phyloP scores from a whole-genome alignment of 2,888 invertebrate genomes.

The Odontocerum albicorne region DNA sequence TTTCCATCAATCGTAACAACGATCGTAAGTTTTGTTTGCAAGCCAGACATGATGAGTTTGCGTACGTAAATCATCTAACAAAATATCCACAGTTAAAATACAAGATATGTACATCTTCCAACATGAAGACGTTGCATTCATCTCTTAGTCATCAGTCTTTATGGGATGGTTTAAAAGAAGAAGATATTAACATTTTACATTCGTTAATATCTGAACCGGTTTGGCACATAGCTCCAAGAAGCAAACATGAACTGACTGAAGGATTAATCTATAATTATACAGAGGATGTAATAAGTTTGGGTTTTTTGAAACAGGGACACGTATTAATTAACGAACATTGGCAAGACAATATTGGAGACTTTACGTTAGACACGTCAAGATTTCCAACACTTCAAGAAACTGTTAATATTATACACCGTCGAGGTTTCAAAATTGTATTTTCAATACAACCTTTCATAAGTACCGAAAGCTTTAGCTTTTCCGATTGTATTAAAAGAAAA shows the following conservation, averaged over 20 bases:
- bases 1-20: slow-evolving; percentile 69
- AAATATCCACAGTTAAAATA: slow-evolving; percentile 76
- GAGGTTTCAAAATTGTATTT: slow-evolving; percentile 85
- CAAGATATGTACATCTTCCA: slow-evolving; percentile 79
- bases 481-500: slow-evolving; percentile 73
- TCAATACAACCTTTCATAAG: slow-evolving; percentile 91
- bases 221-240: slow-evolving; percentile 79
- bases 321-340: slow-evolving; percentile 79
- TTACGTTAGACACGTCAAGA: slow-evolving; percentile 74
- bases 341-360: slow-evolving; percentile 85
- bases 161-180: slow-evolving; percentile 82
- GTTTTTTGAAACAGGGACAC: slow-evolving; percentile 77
- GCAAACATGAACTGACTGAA: slow-evolving; percentile 66
- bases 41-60: slow-evolving; percentile 78
- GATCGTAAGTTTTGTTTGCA: slow-evolving; percentile 74
- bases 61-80: slow-evolving; percentile 71
- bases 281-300: slow-evolving; percentile 77
- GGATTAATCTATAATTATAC: slow-evolving; percentile 79
- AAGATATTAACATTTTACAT: slow-evolving; percentile 72
- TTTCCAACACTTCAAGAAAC: slow-evolving; percentile 79
- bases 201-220: slow-evolving; percentile 81
- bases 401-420: slow-evolving; percentile 76
- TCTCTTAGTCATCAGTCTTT: slow-evolving; percentile 77
- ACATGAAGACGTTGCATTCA: slow-evolving; percentile 77
- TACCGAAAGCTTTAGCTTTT: slow-evolving; percentile 81